A percentile compares a stretch with the other conserved stretches of the same genome.
Conservation (phyloP, 1,140 invertebrate species). For the Ditylenchus dipsaci region DNA sequence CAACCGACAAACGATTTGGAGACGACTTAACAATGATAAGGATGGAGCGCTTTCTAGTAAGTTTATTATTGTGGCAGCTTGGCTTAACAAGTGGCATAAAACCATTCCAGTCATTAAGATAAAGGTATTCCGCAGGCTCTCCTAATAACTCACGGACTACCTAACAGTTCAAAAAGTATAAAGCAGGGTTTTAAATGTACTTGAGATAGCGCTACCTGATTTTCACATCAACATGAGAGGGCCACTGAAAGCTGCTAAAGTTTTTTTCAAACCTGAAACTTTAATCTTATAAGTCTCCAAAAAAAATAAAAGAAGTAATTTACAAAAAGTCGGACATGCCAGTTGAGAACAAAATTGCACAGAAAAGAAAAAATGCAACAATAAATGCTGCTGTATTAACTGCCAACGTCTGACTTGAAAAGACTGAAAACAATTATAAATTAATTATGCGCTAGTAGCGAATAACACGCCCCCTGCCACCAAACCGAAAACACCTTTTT, state of each 20-base stretch:
- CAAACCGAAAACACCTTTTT: too few species aligned
- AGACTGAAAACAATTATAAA: not conserved
- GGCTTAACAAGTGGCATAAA: slow-evolving; percentile 16
- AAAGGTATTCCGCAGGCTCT: slow-evolving; percentile 18
- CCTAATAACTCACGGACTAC: slow-evolving; percentile 26
- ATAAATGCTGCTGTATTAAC: not conserved
- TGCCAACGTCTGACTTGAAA: not conserved
- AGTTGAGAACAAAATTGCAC: not conserved
- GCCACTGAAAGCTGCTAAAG: slow-evolving; percentile 19
- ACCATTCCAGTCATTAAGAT: slow-evolving; percentile 27
- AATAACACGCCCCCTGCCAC: too few species aligned
- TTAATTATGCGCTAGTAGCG: too few species aligned
- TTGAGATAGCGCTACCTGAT: not conserved
- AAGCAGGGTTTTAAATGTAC: not conserved
- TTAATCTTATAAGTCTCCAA: too few species aligned
- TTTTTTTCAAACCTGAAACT: not conserved
- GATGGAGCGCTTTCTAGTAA: slow-evolving; percentile 28
- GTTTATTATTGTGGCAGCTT: slow-evolving; percentile 23
- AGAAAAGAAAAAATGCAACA: not conserved
- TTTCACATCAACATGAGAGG: slow-evolving; percentile 29
- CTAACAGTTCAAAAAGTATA: slow-evolving; percentile 10
- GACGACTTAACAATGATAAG: slow-evolving; percentile 40
- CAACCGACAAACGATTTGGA: slow-evolving; percentile 29
- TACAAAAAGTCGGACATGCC: not conserved
- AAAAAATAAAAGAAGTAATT: too few species aligned